Base-by-base conservation (phyloP, 2,888 invertebrate genomes). In the Drosophila imparisetae region DNA sequence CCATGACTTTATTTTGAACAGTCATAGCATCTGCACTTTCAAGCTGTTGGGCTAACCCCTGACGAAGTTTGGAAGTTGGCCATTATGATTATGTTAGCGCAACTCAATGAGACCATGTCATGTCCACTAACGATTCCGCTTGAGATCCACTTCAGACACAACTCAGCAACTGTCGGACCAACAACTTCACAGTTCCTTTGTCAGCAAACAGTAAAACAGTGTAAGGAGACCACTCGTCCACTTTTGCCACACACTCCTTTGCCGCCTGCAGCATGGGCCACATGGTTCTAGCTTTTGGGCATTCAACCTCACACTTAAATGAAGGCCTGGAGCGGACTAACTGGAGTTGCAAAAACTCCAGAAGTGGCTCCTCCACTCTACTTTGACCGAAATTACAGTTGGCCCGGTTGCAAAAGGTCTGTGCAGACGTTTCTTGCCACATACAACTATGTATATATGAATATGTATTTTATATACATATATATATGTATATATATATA, bases 141-240 rank as follows among this genome's bases (percentile, higher is more conserved):
- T 68, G 54, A 68, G 60, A 15, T 18, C 36, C 70, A 67, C 72
- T 87, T 54, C 72, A 81, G 60, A 66, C 66, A 30, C 84, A 54
- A 61, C 67, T 88, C 88, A 76, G 85, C 82, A 88, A 75, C 83
- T 85, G 86, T 87, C 86, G 74, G 76, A 72, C 72, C 66, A 78
- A 68, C 89, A 86, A 86, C 89, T 90, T 77, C 63, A 77, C 87
- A 80, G 84, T 66, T 68, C 72, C 89, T 86, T 89, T 90, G 89
- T 90, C 74, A 53, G 89, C 67, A 80, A 86, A 89, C 84, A 89
- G 72, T 67, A 77, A 53, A 65, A 81, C 72, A 66, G 62, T 77
- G 78, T 61, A 81, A 77, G 78, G 58, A 73, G 68, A 29, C 50
- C 71, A 63, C 72, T 77, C 36, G 58, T 21, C n/a, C 48, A 27